phyloP scores from a whole-genome alignment of 2,797 vertebrate species.

The Hippopotamyrus pictus region DNA sequence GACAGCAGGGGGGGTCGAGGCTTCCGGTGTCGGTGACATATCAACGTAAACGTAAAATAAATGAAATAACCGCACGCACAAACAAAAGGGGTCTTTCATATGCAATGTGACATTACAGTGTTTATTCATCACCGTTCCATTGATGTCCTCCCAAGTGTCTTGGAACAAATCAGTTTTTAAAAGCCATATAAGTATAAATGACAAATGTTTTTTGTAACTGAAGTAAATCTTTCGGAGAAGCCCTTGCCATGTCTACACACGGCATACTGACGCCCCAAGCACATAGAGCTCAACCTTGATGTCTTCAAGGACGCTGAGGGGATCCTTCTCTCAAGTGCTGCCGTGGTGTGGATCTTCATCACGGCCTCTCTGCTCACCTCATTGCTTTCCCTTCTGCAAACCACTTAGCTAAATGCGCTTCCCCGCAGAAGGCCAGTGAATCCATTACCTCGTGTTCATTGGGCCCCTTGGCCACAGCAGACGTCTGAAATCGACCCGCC shows the following conservation, averaged over 20 bases:
- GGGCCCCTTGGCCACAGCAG: constrained; percentile 21
- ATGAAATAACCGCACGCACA: not conserved
- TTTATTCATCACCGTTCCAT: not conserved
- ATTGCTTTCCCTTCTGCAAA: constrained; percentile 29
- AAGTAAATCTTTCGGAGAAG: not conserved
- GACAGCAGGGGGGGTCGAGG: not conserved
- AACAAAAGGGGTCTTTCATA: not conserved
- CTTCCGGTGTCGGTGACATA: not conserved
- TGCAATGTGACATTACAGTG: not conserved
- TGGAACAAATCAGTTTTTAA: not conserved
- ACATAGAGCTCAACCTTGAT: not conserved
- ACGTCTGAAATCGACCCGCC: constrained; percentile 28
- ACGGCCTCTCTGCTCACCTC: not conserved
- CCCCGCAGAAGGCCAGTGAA: constrained; percentile 32
- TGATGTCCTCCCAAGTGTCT: not conserved
- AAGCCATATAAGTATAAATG: not conserved
- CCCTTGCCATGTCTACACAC: not conserved
- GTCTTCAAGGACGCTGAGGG: not conserved
- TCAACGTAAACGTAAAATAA: not conserved
- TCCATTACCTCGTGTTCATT: constrained; percentile 38
- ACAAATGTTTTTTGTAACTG: not conserved
- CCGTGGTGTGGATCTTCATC: constrained; percentile 11
- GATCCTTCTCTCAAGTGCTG: not conserved
- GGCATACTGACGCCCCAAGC: not conserved
- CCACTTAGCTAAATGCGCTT: constrained; percentile 39